Evolutionary conservation across 2,888 invertebrate genomes (phyloP), one percentile per base, ranked within the genome.

Genomic region (Philaethria dido): DNA sequence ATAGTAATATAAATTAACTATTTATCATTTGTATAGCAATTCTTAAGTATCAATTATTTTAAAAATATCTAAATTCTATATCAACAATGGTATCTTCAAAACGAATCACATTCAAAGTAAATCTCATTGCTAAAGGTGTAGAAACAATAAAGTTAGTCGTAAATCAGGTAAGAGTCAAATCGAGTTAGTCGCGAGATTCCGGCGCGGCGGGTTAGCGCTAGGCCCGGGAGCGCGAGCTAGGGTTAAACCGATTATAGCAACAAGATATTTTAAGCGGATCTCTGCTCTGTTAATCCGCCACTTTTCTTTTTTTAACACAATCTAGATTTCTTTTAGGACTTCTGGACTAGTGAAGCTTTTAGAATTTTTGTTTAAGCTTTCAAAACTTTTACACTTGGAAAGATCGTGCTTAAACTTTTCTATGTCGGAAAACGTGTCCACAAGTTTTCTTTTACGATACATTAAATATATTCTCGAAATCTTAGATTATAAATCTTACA

Each of bases 171-270:
- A 81, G 80, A 78, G 76, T 80, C 77, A 83, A 85, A 86, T 85
- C 81, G 80, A 76, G 80, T 83, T 76, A 75, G 71, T 72, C 78
- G 73, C 69, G 80, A 79, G 78, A 78, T 81, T 81, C 78, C 77
- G 75, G 73, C 78, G 59, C 77, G 75, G 73, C 78, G 57, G 57
- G 57, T 11, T 44, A 50, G 48, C 39, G 25, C 57, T 22, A 16
- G 36, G 64, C 36, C 42, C 48, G 80, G 78, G 77, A 78, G 80
- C 76, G 80, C 77, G 77, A 78, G 80, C 77, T 76, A 77, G 78
- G 81, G 83, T 78, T 87, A 86, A 88, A 87, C 87, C 86, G 85
- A 87, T 91, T 89, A 89, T 83, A 75, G 84, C 86, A 88, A 86
- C 86, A 84, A 85, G 86, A 89, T 88, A 88, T 86, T 87, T 86